Evolutionary conservation across 2,113 vertebrate genomes (phyloP).

Genomic region (Morone saxatilis): DNA sequence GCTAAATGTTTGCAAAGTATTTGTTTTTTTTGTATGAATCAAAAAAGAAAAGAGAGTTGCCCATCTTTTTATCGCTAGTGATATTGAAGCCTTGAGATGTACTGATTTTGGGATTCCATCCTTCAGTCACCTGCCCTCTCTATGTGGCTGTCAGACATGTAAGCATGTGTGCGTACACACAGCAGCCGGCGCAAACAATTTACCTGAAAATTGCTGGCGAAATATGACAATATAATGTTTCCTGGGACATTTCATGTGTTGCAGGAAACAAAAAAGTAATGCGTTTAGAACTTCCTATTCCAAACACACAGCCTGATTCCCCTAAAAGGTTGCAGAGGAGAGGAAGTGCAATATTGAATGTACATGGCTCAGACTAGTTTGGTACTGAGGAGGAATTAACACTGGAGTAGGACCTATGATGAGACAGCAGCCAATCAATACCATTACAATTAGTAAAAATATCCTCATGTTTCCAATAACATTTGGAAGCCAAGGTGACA

Average conservation of each 20-base stretch:
- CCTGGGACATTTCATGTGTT: conserved; percentile 3
- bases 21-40: conserved; percentile 44
- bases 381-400: neutral
- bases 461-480: neutral
- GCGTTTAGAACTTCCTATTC: conserved; percentile 5
- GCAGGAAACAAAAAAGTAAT: conserved; percentile 4
- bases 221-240: conserved; percentile 39
- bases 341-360: neutral
- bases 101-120: conserved; percentile 12
- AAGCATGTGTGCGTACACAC: conserved; percentile 13
- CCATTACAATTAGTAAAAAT: no score
- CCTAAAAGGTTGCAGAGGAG: conserved; percentile 27
- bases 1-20: conserved; percentile 33
- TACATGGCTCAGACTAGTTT: neutral
- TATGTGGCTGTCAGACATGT: conserved; percentile 36
- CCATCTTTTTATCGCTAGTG: conserved; percentile 36
- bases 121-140: conserved; percentile 1
- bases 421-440: no score
- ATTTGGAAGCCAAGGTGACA: neutral
- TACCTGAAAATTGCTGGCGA: conserved; percentile 37
- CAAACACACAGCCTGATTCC: conserved; percentile 5
- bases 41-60: conserved; percentile 29
- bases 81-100: conserved; percentile 29
- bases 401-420: neutral
- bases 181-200: conserved; percentile 46